Conservation (phyloP, 2,888 invertebrate genomes). For the Spicauda simplicius region DNA sequence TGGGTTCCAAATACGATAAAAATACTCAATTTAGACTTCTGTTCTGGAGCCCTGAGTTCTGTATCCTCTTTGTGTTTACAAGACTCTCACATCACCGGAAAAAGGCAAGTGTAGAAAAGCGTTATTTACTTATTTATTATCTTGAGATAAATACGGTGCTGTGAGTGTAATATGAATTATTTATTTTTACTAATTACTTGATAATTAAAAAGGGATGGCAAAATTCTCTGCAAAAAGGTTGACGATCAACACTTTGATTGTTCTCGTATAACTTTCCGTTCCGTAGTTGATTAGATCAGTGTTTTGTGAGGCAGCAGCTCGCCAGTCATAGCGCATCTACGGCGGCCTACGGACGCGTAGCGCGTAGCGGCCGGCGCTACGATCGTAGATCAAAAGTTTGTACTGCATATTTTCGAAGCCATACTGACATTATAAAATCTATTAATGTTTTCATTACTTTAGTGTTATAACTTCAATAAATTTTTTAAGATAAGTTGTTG, state of each 20-base stretch:
- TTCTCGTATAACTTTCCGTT: neutral
- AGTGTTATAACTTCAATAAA: neutral
- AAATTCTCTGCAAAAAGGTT: neutral
- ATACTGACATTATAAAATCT: neutral
- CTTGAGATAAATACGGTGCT: no score
- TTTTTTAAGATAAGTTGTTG: neutral
- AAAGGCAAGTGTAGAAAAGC: no score
- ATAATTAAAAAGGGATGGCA: neutral
- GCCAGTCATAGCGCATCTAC: conserved; percentile 27
- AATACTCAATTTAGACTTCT: no score
- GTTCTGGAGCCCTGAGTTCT: no score
- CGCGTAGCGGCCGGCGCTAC: conserved; percentile 31
- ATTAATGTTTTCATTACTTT: neutral
- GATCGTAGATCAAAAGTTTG: conserved; percentile 18
- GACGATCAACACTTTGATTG: neutral
- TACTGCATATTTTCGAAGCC: neutral
- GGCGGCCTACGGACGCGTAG: conserved; percentile 52
- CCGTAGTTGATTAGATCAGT: conserved; percentile 5
- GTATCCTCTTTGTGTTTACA: no score
- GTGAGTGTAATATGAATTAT: no score
- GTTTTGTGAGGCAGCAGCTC: neutral
- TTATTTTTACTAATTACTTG: no score
- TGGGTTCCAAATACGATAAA: no score
- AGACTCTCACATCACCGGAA: no score
- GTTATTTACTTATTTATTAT: no score